Base-by-base conservation (phyloP, 2,888 invertebrate genomes). In the Dione juno region DNA sequence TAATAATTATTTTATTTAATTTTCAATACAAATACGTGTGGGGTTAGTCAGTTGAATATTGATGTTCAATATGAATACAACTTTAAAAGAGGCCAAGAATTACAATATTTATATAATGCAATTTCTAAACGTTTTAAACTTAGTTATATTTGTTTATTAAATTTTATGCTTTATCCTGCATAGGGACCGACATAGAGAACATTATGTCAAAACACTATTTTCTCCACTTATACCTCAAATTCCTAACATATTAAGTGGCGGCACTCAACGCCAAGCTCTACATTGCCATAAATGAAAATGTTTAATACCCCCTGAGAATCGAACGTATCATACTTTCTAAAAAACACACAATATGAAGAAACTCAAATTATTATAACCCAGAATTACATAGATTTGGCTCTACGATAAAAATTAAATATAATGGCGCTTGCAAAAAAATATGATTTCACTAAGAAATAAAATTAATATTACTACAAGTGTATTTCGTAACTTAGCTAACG, bases 401-500 rank as follows among this genome's bases (percentile, higher is more conserved):
- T 61, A 61, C 35, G 45, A 61, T 61, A 35, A 45, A 61, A 45
- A 45, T 61, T 61, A 28, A 35, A 61, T 61, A 61, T 64, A 50
- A 50, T 64, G 16, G 40, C 37, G 16, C 28, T 40, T 63, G 43
- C 48, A 57, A 40, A 61, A n/a, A 28, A 45, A 50, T 19, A 19
- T 13, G 50, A 50, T 64, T 64, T 64, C 50, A 19, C 50, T 14
- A 48, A 50, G 48, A 64, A 37, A 64, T 64, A 48, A 64, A 50
- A 50, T 50, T 35, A 48, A 50, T 64, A 64, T 37, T 8, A 14
- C 19, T 21, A 66, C 57, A 13, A 41, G 8, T 35, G n/a, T 58
- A 68, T 71, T 66, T 66, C 71, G 66, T 59, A 76, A 73, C 53
- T 68, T 10, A 68, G 43, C 73, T 72, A 74, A 76, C 73, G 71